A percentile compares a stretch with the other conserved stretches of the same genome.
Conservation (phyloP, 2,888 invertebrate species). For the Acanthosoma haemorrhoidale region DNA sequence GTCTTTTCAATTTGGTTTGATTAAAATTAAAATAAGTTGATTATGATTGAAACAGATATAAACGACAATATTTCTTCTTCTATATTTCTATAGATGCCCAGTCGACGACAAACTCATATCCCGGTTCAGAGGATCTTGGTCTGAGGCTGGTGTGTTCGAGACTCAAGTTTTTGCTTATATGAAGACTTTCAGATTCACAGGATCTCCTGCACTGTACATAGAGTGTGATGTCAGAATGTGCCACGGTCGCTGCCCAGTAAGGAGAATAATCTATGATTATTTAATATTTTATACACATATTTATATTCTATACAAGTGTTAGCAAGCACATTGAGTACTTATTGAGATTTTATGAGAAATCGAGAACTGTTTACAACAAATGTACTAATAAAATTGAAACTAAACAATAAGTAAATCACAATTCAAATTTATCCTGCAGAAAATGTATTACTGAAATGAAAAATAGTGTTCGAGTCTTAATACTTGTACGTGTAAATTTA, state of each 20-base stretch:
- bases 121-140: conserved; percentile 88
- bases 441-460: too few species aligned
- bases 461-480: too few species aligned
- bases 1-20: conserved; percentile 37
- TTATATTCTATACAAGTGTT: too few species aligned
- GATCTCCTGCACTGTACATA: conserved; percentile 87
- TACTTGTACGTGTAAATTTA: too few species aligned
- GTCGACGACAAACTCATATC: conserved; percentile 90
- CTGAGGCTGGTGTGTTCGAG: conserved; percentile 81
- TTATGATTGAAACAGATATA: neutral
- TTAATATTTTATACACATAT: too few species aligned
- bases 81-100: conserved; percentile 60
- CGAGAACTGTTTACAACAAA: too few species aligned
- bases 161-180: conserved; percentile 92
- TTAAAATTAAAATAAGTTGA: neutral
- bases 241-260: conserved; percentile 88
- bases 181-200: conserved; percentile 90
- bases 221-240: conserved; percentile 95
- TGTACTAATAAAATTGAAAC: too few species aligned
- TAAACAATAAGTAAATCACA: too few species aligned
- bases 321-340: too few species aligned
- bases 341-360: too few species aligned
- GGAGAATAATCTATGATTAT: too few species aligned
- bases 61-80: neutral
- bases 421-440: too few species aligned